Base-by-base conservation (phyloP, 92 coral and sea anemone genomes). In the Meandrina meandrites region DNA sequence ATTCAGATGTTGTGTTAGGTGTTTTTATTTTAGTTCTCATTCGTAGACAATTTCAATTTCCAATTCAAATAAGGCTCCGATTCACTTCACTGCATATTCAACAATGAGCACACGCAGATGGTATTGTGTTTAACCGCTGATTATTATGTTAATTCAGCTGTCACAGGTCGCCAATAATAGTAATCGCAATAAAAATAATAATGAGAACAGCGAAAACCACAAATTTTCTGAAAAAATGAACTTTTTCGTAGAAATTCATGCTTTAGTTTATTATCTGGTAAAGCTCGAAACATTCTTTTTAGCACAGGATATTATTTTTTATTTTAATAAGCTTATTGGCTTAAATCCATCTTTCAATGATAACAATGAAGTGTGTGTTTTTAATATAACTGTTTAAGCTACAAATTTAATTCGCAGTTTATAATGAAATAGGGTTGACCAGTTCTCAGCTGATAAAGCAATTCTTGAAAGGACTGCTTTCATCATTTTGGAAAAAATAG, bases 31-130 rank as follows among this genome's bases (percentile, higher is more conserved):
- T 24, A 28, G 50, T 54, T 28, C 27, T n/a, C 8, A 56, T 70
- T 35, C 47, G 35, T 30, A 40, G 88, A 56, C 54, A 32, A 36
- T 79, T 53, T 72, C 48, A 84, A 91, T 91, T 91, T 91, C 88
- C 88, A 78, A 78, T 91, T 84, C 93, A 91, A 91, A 91, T 91
- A 30, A 84, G 86, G 37, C 60, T 66, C 40, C 35, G 68, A 21
- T n/a, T 57, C 78, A 76, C 86, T 60, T 64, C 67, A 37, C 71
- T 19, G 73, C 88, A 82, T 86, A 73, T 15, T 6, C 30, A 53
- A 15, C 51, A 66, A 24, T 71, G 24, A 15, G 12, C 79, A 54
- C 69, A 15, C 74, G 72, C 71, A 27, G 24, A 17, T 18, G 53
- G 16, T 53, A 15, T 84, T 51, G 57, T 35, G 78, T 34, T 40